phyloP scores from a whole-genome alignment of 2,888 invertebrate genomes.

The Tenthredo mesomela region DNA sequence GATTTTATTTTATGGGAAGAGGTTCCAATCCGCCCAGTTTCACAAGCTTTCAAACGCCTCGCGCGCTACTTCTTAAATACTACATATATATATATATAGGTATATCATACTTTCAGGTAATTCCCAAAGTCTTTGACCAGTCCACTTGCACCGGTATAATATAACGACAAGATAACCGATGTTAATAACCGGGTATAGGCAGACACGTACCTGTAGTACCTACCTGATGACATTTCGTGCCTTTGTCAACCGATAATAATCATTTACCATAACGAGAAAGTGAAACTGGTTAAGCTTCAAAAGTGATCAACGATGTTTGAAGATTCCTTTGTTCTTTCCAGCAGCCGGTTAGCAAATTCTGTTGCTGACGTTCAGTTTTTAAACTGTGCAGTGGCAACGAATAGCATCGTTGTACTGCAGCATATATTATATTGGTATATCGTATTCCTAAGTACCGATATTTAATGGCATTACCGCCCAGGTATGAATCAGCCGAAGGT shows the following conservation, averaged over 20 bases:
- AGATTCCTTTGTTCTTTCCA: conserved; percentile 30
- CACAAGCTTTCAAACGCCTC: conserved; percentile 34
- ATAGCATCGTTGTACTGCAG: background rate
- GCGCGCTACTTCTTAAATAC: conserved; percentile 17
- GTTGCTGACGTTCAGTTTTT: background rate
- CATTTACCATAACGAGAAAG: conserved; percentile 33
- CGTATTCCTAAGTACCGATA: conserved; percentile 35
- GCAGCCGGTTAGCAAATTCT: background rate
- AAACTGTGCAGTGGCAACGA: background rate
- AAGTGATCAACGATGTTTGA: conserved; percentile 13
- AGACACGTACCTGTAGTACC: background rate
- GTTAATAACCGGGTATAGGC: conserved; percentile 6
- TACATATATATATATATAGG: background rate
- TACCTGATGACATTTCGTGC: conserved; percentile 24
- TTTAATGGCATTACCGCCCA: conserved; percentile 13
- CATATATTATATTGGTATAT: conserved; percentile 8
- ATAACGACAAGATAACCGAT: background rate
- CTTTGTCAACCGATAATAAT: conserved; percentile 26
- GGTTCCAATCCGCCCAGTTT: background rate
- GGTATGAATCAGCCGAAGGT: conserved; percentile 37
- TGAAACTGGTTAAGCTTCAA: background rate
- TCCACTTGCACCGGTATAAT: conserved; percentile 1
- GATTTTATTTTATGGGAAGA: background rate
- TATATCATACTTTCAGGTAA: conserved; percentile 19
- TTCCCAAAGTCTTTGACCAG: conserved; percentile 4